Percentiles rank a stretch among this genome's conserved stretches.
These are phyloP conservation scores for Gortyna flavago DNA, from an alignment of 2,888 invertebrate species.

Conservation along the genomic window DNA sequence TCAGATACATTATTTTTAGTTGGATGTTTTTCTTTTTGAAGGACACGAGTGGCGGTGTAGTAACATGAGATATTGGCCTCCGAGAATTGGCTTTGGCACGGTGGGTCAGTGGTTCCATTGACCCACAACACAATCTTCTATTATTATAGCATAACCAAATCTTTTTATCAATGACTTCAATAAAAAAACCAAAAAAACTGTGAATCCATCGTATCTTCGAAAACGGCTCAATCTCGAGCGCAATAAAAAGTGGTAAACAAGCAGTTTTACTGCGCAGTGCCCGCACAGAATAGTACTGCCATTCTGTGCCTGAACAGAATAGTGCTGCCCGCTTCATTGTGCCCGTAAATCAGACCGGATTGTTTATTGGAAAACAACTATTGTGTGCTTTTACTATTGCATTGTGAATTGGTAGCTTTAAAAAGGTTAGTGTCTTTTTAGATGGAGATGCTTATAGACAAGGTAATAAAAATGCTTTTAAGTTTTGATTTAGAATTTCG, in stretches of 20 bases:
- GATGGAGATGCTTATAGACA: neutral
- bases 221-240: slow-evolving; percentile 37
- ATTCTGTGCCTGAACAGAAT: slow-evolving; percentile 7
- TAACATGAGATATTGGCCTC: no score
- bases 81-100: no score
- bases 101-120: no score
- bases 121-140: neutral
- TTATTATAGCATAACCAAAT: neutral
- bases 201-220: neutral
- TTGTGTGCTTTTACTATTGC: slow-evolving; percentile 6
- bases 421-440: slow-evolving; percentile 4
- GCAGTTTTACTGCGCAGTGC: slow-evolving; percentile 24
- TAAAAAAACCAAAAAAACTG: slow-evolving; percentile 8
- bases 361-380: slow-evolving; percentile 51
- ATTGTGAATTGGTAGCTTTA: neutral
- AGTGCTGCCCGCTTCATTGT: neutral
- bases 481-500: neutral
- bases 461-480: neutral
- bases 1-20: no score
- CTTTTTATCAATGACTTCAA: neutral
- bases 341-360: slow-evolving; percentile 42
- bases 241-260: slow-evolving; percentile 45
- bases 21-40: no score
- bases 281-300: neutral
- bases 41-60: no score